phyloP scores from a whole-genome alignment of 2,113 vertebrate genomes.

The Onychostoma macrolepis region DNA sequence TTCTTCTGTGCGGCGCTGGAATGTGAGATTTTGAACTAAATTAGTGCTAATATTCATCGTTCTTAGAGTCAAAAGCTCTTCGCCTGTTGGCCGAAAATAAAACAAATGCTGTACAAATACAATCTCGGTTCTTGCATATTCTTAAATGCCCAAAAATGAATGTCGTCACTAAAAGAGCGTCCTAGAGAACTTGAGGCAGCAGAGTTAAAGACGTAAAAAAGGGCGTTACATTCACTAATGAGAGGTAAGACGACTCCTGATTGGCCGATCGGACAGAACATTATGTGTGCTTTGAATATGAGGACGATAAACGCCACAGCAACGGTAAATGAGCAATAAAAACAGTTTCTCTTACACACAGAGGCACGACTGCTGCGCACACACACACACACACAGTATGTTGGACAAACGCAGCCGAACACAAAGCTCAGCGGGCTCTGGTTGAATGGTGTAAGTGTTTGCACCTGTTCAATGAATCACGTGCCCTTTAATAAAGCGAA shows the following conservation, averaged over 20 bases:
- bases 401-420: neutral
- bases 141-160: conserved; percentile 28
- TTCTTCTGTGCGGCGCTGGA: neutral
- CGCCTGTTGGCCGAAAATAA: conserved; percentile 6
- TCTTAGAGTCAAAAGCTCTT: neutral
- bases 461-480: neutral
- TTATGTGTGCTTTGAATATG: neutral
- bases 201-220: neutral
- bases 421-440: neutral
- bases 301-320: neutral
- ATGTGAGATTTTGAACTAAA: conserved; percentile 55
- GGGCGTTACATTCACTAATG: neutral
- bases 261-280: neutral
- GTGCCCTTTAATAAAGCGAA: neutral
- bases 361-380: conserved; percentile 21
- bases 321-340: neutral
- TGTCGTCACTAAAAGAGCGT: conserved; percentile 10
- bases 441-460: neutral
- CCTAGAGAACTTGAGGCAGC: conserved; percentile 25
- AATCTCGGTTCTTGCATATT: conserved; percentile 49
- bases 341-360: conserved; percentile 10
- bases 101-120: conserved; percentile 44
- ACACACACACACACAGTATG: conserved; percentile 2
- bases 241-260: neutral
- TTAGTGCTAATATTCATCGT: neutral